These are phyloP conservation scores for Scalopus aquaticus DNA, from an alignment of 2,113 vertebrate species.

Conservation along the genomic window DNA sequence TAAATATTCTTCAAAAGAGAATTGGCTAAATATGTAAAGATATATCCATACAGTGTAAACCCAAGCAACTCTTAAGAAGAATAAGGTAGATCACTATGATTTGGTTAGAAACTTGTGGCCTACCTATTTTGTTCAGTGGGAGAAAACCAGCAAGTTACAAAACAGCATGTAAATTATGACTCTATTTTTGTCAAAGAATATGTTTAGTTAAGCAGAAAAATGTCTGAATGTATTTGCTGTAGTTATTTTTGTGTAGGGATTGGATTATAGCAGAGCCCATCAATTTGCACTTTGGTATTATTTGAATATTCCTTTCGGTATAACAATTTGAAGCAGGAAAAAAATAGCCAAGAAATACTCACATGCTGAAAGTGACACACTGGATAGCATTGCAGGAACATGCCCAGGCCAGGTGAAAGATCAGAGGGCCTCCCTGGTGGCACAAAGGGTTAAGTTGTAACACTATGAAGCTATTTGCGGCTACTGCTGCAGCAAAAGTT, in stretches of 20 bases:
- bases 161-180: not conserved
- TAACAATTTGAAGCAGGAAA: not conserved
- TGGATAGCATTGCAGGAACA: not conserved
- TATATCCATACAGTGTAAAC: not conserved
- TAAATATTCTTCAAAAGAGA: conserved; percentile 22
- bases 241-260: not conserved
- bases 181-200: conserved; percentile 12
- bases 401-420: not conserved
- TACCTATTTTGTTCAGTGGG: not conserved
- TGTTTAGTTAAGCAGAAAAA: conserved; percentile 31
- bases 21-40: not conserved
- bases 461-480: too few relatives aligned
- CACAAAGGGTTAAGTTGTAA: too few relatives aligned
- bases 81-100: not conserved
- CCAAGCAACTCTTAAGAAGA: not conserved
- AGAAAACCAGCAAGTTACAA: conserved; percentile 20
- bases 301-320: not conserved
- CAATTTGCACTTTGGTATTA: not conserved
- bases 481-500: too few relatives aligned
- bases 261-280: not conserved
- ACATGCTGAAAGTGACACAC: not conserved
- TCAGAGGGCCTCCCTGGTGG: too few relatives aligned
- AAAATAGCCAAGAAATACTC: not conserved
- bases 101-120: conserved; percentile 2
- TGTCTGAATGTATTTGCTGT: not conserved